Percentiles rank a stretch among this genome's conserved stretches.
phyloP scores from a whole-genome alignment of 2,113 vertebrate species.

The Otus sunia region DNA sequence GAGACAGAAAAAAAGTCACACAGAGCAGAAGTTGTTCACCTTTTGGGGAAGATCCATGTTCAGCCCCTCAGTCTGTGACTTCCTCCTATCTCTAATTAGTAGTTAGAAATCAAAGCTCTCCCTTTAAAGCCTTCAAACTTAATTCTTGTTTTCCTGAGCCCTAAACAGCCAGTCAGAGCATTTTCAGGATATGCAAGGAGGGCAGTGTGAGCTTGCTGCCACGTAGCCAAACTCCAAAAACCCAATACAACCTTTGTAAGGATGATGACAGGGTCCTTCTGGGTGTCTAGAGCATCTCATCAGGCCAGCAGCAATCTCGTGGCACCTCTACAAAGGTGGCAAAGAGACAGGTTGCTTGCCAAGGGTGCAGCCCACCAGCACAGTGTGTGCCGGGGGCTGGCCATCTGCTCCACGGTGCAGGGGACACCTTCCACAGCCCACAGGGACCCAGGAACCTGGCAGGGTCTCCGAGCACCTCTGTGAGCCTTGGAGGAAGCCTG shows the following conservation, averaged over 20 bases:
- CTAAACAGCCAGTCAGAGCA: background rate
- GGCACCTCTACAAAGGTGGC: background rate
- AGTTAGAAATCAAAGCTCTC: background rate
- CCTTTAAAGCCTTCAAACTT: background rate
- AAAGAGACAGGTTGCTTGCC: background rate
- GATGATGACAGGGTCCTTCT: background rate
- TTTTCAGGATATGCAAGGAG: background rate
- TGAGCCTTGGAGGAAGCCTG: background rate
- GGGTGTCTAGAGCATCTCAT: background rate
- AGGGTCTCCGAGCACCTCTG: background rate
- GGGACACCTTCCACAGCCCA: background rate
- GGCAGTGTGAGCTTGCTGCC: background rate
- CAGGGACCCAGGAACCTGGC: background rate
- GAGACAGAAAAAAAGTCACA: background rate
- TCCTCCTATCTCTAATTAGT: background rate
- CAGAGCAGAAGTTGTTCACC: background rate
- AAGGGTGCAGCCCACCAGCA: background rate
- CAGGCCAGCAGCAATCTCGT: background rate
- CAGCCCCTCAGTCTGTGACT: background rate
- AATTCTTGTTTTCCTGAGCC: background rate
- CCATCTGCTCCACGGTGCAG: rapidly evolving
- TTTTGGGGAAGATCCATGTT: background rate
- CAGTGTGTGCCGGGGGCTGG: rapidly evolving
- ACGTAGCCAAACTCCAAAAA: background rate
- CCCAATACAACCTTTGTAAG: background rate